Evolutionary conservation across 2,113 vertebrate genomes (phyloP).

Genomic region (Circaetus cinerascens): DNA sequence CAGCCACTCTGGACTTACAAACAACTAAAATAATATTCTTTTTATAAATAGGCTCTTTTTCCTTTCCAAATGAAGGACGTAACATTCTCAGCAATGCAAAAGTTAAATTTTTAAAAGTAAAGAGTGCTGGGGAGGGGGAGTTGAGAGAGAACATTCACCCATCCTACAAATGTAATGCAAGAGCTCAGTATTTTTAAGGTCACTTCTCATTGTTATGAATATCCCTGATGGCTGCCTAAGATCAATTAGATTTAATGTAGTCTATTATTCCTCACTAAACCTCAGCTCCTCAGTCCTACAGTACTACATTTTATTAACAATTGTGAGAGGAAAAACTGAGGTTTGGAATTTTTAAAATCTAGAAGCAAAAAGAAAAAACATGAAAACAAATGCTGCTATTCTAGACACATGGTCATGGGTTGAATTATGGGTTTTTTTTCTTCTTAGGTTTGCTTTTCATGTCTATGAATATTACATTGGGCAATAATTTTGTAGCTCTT

Average conservation of each 20-base stretch:
- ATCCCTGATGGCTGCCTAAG: not conserved
- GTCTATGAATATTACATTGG: not conserved
- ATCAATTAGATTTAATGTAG: not conserved
- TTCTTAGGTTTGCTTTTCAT: not conserved
- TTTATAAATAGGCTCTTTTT: not conserved
- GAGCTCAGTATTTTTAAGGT: not conserved
- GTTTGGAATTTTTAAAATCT: not conserved
- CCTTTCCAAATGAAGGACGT: not conserved
- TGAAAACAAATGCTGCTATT: not conserved
- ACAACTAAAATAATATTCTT: not conserved
- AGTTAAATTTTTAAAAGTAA: not conserved
- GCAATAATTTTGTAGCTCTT: not conserved
- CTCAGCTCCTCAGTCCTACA: not conserved
- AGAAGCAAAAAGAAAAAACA: not conserved
- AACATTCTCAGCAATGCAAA: not conserved
- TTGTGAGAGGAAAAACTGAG: not conserved
- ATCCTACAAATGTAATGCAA: not conserved
- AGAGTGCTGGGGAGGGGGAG: not conserved
- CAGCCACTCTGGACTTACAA: not conserved
- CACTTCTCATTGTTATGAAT: not conserved
- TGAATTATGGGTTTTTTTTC: fast-evolving
- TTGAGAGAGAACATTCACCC: not conserved
- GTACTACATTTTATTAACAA: not conserved
- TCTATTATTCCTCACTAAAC: not conserved
- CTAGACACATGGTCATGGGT: not conserved